A percentile compares a stretch with the other conserved stretches of the same genome.
These are phyloP conservation scores for Trachelus troglodyta DNA, from an alignment of 2,888 invertebrate genomes.

Conservation along the genomic window DNA sequence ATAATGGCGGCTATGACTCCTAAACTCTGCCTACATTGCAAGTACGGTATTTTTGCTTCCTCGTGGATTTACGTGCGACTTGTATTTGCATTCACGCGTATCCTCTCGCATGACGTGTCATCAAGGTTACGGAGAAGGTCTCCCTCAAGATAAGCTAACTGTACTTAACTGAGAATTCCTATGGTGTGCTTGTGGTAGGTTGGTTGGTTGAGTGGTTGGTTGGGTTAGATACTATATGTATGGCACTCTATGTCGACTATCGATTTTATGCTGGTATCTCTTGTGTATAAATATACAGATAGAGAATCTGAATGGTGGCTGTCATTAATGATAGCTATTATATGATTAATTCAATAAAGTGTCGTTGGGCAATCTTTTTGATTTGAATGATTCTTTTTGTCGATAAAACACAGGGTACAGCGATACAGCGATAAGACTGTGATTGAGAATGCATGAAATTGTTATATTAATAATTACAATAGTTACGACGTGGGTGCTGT, in stretches of 20 bases:
- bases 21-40: not conserved
- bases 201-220: too few species aligned
- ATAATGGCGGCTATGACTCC: not conserved
- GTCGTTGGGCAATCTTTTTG: not conserved
- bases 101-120: not conserved
- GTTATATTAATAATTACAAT: not conserved
- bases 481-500: not conserved
- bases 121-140: not conserved
- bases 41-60: not conserved
- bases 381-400: not conserved
- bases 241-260: not conserved
- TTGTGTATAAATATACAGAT: not conserved
- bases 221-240: not conserved
- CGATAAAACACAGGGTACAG: not conserved
- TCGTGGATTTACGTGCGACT: not conserved
- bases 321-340: not conserved
- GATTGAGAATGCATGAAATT: not conserved
- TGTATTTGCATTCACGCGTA: not conserved
- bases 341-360: not conserved
- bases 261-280: not conserved
- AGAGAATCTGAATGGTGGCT: not conserved
- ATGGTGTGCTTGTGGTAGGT: not conserved
- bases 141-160: not conserved
- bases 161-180: not conserved
- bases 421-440: not conserved